phyloP scores from a whole-genome alignment of 2,888 invertebrate species.

The Drosophila pseudotalamancana region DNA sequence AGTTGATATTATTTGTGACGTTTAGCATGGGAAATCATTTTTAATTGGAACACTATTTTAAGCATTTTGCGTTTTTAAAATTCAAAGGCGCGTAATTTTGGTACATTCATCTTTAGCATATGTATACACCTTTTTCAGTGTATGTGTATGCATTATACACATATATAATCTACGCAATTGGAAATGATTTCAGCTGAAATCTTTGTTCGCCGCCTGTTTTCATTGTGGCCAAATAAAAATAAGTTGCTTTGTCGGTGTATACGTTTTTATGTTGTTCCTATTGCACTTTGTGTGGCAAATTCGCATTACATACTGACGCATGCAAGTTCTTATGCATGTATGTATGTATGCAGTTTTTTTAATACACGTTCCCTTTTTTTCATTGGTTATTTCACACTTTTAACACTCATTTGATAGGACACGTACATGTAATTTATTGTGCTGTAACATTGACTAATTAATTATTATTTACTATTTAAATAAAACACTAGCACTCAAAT shows the following conservation, averaged over 20 bases:
- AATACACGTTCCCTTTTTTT: constrained; percentile 41
- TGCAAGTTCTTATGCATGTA: constrained; percentile 21
- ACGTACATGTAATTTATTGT: constrained; percentile 47
- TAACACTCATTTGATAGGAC: constrained; percentile 9
- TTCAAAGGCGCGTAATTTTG: constrained; percentile 54
- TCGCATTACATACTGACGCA: constrained; percentile 44
- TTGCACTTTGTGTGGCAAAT: constrained; percentile 39
- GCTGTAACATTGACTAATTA: constrained; percentile 32
- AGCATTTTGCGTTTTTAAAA: constrained; percentile 42
- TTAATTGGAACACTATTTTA: constrained; percentile 51
- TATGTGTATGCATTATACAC: constrained; percentile 24
- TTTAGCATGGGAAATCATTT: constrained; percentile 22
- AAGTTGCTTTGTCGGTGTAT: constrained; percentile 32
- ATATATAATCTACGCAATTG: constrained; percentile 62
- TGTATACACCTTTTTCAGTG: constrained; percentile 8
- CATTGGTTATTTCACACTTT: constrained; percentile 11
- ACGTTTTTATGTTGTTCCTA: constrained; percentile 41
- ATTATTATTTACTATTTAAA: constrained; percentile 37
- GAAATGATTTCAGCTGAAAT: constrained; percentile 48
- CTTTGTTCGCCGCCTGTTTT: constrained; percentile 51
- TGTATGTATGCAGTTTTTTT: constrained; percentile 12
- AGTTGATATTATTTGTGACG: neutral
- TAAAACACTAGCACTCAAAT: constrained; percentile 51
- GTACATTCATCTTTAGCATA: constrained; percentile 52
- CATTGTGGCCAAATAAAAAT: constrained; percentile 49